phyloP scores from a whole-genome alignment of 2,113 vertebrate species.

The Toxotes jaculatrix region DNA sequence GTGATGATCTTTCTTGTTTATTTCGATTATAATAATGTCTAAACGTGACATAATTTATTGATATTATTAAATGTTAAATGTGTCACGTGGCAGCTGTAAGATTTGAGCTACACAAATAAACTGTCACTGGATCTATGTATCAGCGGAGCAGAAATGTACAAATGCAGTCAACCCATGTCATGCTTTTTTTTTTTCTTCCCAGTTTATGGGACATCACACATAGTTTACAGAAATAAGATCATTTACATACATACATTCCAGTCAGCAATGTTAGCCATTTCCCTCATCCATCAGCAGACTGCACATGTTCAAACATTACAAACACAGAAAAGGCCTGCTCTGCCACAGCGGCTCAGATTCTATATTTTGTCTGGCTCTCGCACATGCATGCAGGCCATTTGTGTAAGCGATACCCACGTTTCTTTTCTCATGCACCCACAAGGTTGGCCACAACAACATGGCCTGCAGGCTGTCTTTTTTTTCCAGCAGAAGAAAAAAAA shows the following conservation, averaged over 20 bases:
- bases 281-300: slow-evolving; percentile 49
- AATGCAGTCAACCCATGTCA: neutral
- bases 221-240: neutral
- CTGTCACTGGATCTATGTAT: neutral
- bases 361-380: slow-evolving; percentile 74
- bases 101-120: neutral
- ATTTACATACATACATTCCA: slow-evolving; percentile 11
- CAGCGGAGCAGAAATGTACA: neutral
- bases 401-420: slow-evolving; percentile 80
- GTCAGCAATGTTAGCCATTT: slow-evolving; percentile 27
- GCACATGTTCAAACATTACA: slow-evolving; percentile 60
- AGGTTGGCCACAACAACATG: slow-evolving; percentile 85
- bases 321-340: slow-evolving; percentile 68
- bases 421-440: slow-evolving; percentile 86
- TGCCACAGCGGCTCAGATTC: slow-evolving; percentile 70
- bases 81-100: neutral
- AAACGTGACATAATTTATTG: neutral
- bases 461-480: slow-evolving; percentile 81
- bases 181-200: neutral
- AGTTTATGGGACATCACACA: neutral
- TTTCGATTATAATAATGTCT: neutral
- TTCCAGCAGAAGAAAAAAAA: slow-evolving; percentile 73
- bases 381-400: slow-evolving; percentile 72
- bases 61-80: neutral
- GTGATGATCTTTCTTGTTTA: neutral